Evolutionary conservation across 2,888 invertebrate genomes (phyloP).

Genomic region (Capitulum mitella): DNA sequence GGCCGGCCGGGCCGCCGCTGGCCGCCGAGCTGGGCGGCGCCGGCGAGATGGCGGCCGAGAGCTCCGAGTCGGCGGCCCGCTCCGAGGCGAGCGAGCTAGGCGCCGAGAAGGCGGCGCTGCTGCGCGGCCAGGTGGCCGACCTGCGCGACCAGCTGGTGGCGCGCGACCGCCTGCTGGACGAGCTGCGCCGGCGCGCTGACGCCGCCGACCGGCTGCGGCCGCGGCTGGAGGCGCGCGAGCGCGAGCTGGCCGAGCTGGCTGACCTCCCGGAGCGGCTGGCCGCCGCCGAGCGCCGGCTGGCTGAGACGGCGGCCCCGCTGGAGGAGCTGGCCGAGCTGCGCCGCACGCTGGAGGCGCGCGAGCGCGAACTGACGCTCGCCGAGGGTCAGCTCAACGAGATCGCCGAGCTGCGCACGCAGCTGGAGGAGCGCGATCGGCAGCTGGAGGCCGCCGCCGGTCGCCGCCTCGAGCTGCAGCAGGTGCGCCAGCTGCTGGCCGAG

Average conservation of each 20-base stretch:
- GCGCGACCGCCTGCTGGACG: slow-evolving; percentile 29
- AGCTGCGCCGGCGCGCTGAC: slow-evolving; percentile 25
- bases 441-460: not conserved
- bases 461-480: slow-evolving; percentile 7
- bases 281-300: slow-evolving; percentile 32
- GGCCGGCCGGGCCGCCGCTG: slow-evolving; percentile 19
- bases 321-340: slow-evolving; percentile 29
- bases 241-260: not conserved
- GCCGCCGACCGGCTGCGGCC: not conserved
- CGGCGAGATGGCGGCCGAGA: slow-evolving; percentile 7
- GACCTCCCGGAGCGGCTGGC: slow-evolving; percentile 29
- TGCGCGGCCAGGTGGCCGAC: slow-evolving; percentile 19
- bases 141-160: slow-evolving; percentile 26
- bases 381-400: slow-evolving; percentile 30
- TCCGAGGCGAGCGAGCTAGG: slow-evolving; percentile 14
- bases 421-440: slow-evolving; percentile 8
- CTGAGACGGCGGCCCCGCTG: slow-evolving; percentile 30
- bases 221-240: not conserved
- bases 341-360: not conserved
- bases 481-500: not conserved
- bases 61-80: not conserved
- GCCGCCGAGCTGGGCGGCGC: slow-evolving; percentile 26
- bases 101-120: slow-evolving; percentile 2
- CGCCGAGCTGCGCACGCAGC: slow-evolving; percentile 23
- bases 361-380: slow-evolving; percentile 28